Evolutionary conservation across 2,113 vertebrate species (phyloP).

Genomic region (Collichthys lucidus): DNA sequence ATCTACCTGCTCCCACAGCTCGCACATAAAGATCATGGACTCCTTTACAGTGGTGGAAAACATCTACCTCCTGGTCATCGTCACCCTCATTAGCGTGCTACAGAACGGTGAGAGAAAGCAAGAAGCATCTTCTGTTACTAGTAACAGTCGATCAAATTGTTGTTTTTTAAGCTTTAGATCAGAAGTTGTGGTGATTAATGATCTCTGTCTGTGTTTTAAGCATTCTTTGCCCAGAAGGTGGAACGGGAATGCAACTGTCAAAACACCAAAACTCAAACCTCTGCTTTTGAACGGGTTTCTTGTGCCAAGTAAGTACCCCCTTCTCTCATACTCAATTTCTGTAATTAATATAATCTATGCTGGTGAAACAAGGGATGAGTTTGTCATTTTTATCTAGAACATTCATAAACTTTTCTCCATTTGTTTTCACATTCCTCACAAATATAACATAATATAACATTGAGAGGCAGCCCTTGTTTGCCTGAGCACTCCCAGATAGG

Average conservation of each 20-base stretch:
- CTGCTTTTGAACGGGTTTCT: conserved; percentile 88
- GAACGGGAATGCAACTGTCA: conserved; percentile 88
- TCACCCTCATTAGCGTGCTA: conserved; percentile 91
- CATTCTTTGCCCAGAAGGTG: conserved; percentile 92
- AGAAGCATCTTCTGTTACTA: neutral
- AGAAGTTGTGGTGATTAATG: neutral
- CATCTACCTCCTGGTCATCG: conserved; percentile 87
- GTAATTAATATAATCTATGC: neutral
- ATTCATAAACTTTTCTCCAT: conserved; percentile 32
- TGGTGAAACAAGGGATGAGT: neutral
- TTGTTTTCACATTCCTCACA: conserved; percentile 22
- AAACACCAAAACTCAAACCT: conserved; percentile 68
- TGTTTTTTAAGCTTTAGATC: neutral
- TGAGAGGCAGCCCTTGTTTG: conserved; percentile 32
- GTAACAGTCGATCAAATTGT: neutral
- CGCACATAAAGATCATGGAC: conserved; percentile 81
- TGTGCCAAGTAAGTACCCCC: conserved; percentile 91
- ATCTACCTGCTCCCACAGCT: conserved; percentile 2
- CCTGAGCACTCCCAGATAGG: neutral
- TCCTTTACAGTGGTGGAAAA: conserved; percentile 82
- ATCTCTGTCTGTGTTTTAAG: conserved; percentile 71
- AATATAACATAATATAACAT: neutral
- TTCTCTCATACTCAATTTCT: neutral
- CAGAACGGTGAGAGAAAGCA: conserved; percentile 89
- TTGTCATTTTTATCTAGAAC: neutral